These are phyloP conservation scores for Hyles vespertilio DNA, from an alignment of 1,140 invertebrate genomes.

Conservation along the genomic window DNA sequence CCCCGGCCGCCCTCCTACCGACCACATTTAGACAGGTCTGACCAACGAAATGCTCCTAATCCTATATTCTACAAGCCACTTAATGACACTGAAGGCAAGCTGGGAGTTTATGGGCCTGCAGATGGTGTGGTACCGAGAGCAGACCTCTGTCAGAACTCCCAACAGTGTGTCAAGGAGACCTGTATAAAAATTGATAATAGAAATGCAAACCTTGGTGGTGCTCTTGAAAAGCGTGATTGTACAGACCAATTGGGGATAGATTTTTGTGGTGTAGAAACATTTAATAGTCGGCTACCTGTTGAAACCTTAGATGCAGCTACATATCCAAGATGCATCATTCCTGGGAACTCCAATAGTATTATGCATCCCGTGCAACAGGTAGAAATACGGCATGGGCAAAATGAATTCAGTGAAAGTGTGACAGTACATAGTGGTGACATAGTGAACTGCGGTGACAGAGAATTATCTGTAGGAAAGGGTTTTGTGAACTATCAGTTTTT, in stretches of 20 bases:
- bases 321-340: slow-evolving; percentile 47
- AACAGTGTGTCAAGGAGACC: slow-evolving; percentile 50
- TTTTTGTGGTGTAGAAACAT: slow-evolving; percentile 47
- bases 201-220: slow-evolving; percentile 18
- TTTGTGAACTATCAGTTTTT: slow-evolving; percentile 73
- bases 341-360: slow-evolving; percentile 40
- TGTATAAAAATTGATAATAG: slow-evolving; percentile 38
- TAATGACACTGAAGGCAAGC: slow-evolving; percentile 43
- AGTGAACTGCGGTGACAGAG: slow-evolving; percentile 52
- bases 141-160: slow-evolving; percentile 39
- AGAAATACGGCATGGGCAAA: slow-evolving; percentile 40
- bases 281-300: slow-evolving; percentile 40
- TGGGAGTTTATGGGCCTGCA: slow-evolving; percentile 31
- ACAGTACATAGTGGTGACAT: slow-evolving; percentile 49
- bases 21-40: slow-evolving; percentile 34
- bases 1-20: slow-evolving; percentile 41
- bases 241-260: slow-evolving; percentile 29
- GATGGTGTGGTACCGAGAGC: slow-evolving; percentile 36
- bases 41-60: slow-evolving; percentile 33
- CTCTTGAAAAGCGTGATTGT: slow-evolving; percentile 44
- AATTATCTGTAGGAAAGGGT: slow-evolving; percentile 53
- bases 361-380: slow-evolving; percentile 47
- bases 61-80: slow-evolving; percentile 50
- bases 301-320: slow-evolving; percentile 38
- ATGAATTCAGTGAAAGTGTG: slow-evolving; percentile 50